Evolutionary conservation across 2,888 invertebrate genomes (phyloP).

Genomic region (Hesperia comma): DNA sequence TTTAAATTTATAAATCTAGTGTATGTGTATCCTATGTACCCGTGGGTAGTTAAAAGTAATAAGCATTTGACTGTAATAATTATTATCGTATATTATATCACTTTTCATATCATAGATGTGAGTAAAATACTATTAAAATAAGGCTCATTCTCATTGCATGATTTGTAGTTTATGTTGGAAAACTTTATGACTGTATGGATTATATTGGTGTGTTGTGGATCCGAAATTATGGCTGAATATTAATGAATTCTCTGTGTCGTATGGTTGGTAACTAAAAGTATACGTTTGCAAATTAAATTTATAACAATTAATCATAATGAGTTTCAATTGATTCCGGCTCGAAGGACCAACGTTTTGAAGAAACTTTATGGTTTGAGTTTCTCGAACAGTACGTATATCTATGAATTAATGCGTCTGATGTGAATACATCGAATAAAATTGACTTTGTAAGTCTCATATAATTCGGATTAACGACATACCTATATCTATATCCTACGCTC

Average conservation of each 20-base stretch:
- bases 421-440: too few relatives aligned
- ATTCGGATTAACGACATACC: not conserved
- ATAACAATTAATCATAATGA: not conserved
- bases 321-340: constrained; percentile 8
- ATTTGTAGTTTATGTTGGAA: not conserved
- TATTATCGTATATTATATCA: not conserved
- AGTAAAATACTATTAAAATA: not conserved
- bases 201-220: not conserved
- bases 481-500: not conserved
- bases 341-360: constrained; percentile 10
- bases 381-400: too few relatives aligned
- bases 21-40: too few relatives aligned
- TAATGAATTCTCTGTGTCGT: too few relatives aligned
- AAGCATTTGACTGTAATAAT: too few relatives aligned
- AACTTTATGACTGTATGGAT: not conserved
- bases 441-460: not conserved
- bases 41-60: too few relatives aligned
- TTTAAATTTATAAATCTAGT: not conserved
- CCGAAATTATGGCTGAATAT: too few relatives aligned
- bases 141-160: not conserved
- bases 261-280: too few relatives aligned
- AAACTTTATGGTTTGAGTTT: not conserved
- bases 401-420: too few relatives aligned
- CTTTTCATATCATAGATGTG: not conserved
- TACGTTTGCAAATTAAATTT: too few relatives aligned